Conservation (phyloP, 1,140 invertebrate species). For the Zaprionus ghesquierei region DNA sequence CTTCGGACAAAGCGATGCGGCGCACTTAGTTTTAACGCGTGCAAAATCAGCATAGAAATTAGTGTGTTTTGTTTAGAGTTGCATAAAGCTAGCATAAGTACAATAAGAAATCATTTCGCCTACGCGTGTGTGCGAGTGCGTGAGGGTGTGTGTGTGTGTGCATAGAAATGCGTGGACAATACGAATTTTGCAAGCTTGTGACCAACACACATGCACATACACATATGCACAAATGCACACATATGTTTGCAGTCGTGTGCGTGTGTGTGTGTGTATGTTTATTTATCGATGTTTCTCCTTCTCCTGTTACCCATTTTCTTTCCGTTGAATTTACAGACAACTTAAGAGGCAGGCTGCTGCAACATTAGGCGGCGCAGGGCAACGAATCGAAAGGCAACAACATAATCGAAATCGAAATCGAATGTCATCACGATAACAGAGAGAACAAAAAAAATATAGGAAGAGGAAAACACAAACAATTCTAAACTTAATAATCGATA, state of each 20-base stretch:
- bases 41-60: conserved; percentile 10
- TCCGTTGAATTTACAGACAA: conserved; percentile 25
- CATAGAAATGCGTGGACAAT: conserved; percentile 9
- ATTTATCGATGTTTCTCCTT: conserved; percentile 43
- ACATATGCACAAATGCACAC: conserved; percentile 1
- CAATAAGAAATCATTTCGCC: background rate
- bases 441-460: background rate
- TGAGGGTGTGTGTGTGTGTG: background rate
- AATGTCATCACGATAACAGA: conserved; percentile 36
- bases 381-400: conserved; percentile 2
- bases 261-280: conserved; percentile 24
- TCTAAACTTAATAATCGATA: background rate
- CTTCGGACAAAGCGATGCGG: conserved; percentile 33
- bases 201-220: conserved; percentile 15
- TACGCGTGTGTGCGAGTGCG: background rate
- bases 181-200: conserved; percentile 44
- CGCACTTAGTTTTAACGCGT: conserved; percentile 35
- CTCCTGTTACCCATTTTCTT: conserved; percentile 30
- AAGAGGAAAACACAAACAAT: background rate
- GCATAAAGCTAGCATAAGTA: conserved; percentile 11
- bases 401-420: conserved; percentile 35
- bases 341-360: conserved; percentile 23
- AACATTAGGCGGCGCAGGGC: conserved; percentile 14
- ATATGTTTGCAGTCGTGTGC: conserved; percentile 3
- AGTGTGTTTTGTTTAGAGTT: conserved; percentile 16